These are phyloP conservation scores for Patella ulyssiponensis DNA, from an alignment of 2,888 invertebrate species.

Conservation along the genomic window DNA sequence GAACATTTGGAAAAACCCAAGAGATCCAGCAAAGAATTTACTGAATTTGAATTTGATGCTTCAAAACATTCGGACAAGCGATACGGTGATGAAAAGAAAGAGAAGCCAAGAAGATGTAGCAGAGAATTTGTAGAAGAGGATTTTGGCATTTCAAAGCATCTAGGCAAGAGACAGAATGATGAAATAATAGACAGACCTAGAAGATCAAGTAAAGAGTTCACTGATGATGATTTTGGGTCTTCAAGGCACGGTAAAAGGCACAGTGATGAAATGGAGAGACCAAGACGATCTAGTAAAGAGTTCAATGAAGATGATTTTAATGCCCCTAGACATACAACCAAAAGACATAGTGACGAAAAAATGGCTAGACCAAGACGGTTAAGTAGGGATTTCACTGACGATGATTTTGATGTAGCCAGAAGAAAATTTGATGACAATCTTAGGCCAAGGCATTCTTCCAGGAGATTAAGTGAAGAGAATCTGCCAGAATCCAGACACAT, in stretches of 20 bases:
- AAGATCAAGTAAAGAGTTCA: not conserved
- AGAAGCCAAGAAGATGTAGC: not conserved
- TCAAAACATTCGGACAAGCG: constrained; percentile 30
- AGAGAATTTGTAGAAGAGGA: constrained; percentile 13
- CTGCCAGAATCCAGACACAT: no score
- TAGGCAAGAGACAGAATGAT: not conserved
- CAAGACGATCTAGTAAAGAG: constrained; percentile 24
- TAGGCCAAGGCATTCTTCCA: no score
- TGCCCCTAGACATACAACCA: constrained; percentile 20
- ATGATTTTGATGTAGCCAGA: no score
- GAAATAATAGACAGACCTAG: not conserved
- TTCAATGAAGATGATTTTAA: constrained; percentile 11
- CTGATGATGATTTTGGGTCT: not conserved
- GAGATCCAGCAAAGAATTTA: no score
- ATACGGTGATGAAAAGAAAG: no score
- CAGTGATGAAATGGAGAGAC: constrained; percentile 24
- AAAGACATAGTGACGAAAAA: constrained; percentile 19
- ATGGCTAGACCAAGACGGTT: no score
- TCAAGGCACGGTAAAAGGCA: constrained; percentile 32
- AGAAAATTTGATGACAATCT: no score
- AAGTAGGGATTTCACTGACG: no score
- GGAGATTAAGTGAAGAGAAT: no score
- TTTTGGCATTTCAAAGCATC: constrained; percentile 8
- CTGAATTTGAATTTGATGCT: no score
- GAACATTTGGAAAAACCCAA: not conserved